Evolutionary conservation across 1,140 invertebrate genomes (phyloP).

Genomic region (Cecropterus lyciades): DNA sequence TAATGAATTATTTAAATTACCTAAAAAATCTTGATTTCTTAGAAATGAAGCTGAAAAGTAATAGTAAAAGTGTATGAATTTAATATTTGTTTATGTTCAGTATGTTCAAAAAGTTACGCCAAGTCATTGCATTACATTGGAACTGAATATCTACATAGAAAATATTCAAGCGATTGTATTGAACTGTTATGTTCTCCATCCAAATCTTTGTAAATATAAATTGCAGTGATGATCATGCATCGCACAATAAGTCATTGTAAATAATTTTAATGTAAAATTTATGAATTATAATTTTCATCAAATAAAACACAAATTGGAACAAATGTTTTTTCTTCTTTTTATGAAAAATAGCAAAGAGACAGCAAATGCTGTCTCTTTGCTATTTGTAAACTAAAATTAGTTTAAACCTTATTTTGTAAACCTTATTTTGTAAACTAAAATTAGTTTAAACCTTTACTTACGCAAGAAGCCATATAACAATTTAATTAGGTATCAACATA

Average conservation of each 20-base stretch:
- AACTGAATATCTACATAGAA: not conserved
- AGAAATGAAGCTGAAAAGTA: slow-evolving; percentile 25
- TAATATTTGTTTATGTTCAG: not conserved
- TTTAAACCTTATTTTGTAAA: too few relatives aligned
- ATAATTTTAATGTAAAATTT: slow-evolving; percentile 81
- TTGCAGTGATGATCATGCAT: slow-evolving; percentile 28
- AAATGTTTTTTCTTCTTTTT: slow-evolving; percentile 37
- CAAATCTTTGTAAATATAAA: slow-evolving; percentile 61
- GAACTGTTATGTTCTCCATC: slow-evolving; percentile 31
- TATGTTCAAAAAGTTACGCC: not conserved
- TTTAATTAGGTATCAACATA: too few relatives aligned
- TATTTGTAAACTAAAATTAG: too few relatives aligned
- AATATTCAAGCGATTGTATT: too few relatives aligned
- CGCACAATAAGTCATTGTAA: slow-evolving; percentile 69
- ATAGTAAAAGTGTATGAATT: slow-evolving; percentile 9
- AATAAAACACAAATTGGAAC: slow-evolving; percentile 79
- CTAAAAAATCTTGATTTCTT: not conserved
- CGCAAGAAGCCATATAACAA: too few relatives aligned
- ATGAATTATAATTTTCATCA: slow-evolving; percentile 81
- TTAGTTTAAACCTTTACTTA: too few relatives aligned
- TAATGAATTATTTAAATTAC: not conserved
- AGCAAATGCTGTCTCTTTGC: too few relatives aligned
- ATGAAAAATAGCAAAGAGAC: too few relatives aligned
- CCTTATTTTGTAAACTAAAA: too few relatives aligned
- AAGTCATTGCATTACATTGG: not conserved